A percentile compares a stretch with the other conserved stretches of the same genome.
These are phyloP conservation scores for Triops cancriformis DNA, from an alignment of 1,140 invertebrate species.

Conservation along the genomic window DNA sequence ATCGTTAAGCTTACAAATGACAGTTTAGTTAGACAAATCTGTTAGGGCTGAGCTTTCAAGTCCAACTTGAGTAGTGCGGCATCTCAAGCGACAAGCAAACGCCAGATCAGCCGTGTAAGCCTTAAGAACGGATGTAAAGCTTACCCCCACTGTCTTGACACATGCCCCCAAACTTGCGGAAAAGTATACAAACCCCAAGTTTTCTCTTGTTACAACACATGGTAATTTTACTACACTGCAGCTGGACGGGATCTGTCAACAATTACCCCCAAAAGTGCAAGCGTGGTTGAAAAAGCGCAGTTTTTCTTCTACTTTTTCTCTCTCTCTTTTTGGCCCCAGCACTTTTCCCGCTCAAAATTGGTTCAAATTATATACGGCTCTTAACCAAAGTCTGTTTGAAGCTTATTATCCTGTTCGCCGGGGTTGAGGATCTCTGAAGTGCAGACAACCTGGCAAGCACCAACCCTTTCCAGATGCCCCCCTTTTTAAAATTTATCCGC, in stretches of 20 bases:
- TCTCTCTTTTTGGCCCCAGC: not conserved
- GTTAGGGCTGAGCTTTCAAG: not conserved
- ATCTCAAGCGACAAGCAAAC: not conserved
- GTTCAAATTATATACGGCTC: not conserved
- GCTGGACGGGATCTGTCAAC: slow-evolving; percentile 1
- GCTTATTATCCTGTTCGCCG: not conserved
- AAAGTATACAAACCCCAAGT: not conserved
- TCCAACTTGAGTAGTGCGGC: not conserved
- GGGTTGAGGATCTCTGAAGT: not conserved
- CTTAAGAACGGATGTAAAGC: not conserved
- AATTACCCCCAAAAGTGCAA: not conserved
- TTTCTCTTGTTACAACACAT: too few relatives aligned
- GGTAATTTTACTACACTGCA: not conserved
- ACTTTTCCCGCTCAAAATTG: not conserved
- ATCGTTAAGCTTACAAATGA: slow-evolving; percentile 7
- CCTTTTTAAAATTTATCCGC: not conserved
- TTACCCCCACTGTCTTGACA: not conserved
- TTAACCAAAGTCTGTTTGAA: not conserved
- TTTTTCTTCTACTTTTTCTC: not conserved
- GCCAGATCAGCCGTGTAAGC: not conserved
- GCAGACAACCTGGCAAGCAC: not conserved
- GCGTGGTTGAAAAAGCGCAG: not conserved
- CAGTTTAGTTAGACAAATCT: slow-evolving; percentile 11
- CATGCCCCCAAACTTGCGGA: not conserved
- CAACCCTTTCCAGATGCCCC: not conserved